Evolutionary conservation across 1,140 invertebrate species (phyloP).

Genomic region (Hyles euphorbiae): DNA sequence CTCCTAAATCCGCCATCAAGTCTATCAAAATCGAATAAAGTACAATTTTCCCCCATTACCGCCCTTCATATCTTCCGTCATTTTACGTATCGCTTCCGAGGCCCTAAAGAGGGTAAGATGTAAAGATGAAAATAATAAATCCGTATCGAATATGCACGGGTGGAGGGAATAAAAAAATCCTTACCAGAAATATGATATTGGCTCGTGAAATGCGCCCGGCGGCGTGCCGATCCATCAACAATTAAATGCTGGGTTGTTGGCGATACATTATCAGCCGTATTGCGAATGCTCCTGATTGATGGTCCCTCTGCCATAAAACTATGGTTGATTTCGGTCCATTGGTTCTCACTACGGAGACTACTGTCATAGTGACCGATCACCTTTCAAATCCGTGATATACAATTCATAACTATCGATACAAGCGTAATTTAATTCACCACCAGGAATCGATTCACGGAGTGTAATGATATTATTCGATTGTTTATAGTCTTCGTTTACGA

Average conservation of each 20-base stretch:
- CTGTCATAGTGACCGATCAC: constrained; percentile 48
- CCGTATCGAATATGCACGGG: constrained; percentile 62
- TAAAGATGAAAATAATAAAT: constrained; percentile 70
- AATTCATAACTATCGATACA: constrained; percentile 6
- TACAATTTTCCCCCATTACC: constrained; percentile 72
- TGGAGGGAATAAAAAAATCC: constrained; percentile 45
- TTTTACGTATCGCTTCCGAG: constrained; percentile 71
- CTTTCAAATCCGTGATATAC: constrained; percentile 1
- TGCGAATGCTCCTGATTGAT: constrained; percentile 62
- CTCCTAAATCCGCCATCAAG: constrained; percentile 65
- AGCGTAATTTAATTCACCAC: neutral
- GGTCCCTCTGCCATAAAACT: constrained; percentile 45
- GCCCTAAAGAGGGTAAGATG: constrained; percentile 60
- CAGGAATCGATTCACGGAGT: too few relatives aligned
- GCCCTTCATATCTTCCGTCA: constrained; percentile 68
- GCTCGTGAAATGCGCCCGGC: constrained; percentile 47
- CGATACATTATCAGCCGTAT: constrained; percentile 61
- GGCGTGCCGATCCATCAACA: constrained; percentile 63
- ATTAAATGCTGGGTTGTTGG: constrained; percentile 66
- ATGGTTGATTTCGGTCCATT: constrained; percentile 37
- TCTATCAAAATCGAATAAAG: constrained; percentile 74
- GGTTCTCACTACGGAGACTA: constrained; percentile 29
- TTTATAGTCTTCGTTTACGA: too few relatives aligned
- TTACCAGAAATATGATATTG: constrained; percentile 52
- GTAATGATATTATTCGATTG: too few relatives aligned